Evolutionary conservation across 1,140 invertebrate species (phyloP).

Genomic region (Muscidifurax raptorellus): DNA sequence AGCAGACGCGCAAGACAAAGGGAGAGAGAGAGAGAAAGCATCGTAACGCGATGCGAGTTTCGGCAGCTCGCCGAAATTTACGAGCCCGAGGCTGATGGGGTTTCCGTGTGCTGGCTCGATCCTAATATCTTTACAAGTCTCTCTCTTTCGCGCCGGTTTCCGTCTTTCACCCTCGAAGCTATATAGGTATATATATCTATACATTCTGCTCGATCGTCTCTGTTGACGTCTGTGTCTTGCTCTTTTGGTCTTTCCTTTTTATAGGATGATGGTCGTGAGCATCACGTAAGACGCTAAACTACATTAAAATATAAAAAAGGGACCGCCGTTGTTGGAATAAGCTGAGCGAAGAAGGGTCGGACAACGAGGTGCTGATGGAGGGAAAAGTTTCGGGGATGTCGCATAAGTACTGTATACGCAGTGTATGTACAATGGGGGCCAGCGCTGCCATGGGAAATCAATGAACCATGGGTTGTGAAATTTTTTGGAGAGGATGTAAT

Average conservation of each 20-base stretch:
- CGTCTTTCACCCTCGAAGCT: neutral
- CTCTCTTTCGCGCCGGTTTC: slow-evolving; percentile 15
- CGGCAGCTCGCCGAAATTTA: slow-evolving; percentile 68
- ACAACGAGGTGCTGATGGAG: neutral
- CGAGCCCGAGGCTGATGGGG: slow-evolving; percentile 68
- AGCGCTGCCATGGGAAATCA: slow-evolving; percentile 24
- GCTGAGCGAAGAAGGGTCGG: neutral
- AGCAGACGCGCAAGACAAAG: slow-evolving; percentile 45
- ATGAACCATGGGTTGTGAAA: neutral
- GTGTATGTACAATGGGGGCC: neutral
- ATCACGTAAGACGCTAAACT: neutral
- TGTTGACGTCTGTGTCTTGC: neutral
- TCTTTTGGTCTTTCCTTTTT: slow-evolving; percentile 19
- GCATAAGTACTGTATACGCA: neutral
- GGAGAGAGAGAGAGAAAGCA: slow-evolving; percentile 20
- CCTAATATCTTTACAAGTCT: slow-evolving; percentile 70
- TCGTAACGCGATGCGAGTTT: slow-evolving; percentile 60
- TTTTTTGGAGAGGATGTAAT: neutral
- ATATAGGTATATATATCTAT: neutral
- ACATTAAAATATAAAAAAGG: slow-evolving; percentile 23
- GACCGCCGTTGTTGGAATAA: neutral
- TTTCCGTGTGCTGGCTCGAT: slow-evolving; percentile 68
- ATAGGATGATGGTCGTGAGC: neutral
- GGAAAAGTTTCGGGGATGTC: neutral
- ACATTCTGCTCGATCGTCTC: neutral